Evolutionary conservation across 2,888 invertebrate genomes (phyloP).

Genomic region (Drosophila koepferae): DNA sequence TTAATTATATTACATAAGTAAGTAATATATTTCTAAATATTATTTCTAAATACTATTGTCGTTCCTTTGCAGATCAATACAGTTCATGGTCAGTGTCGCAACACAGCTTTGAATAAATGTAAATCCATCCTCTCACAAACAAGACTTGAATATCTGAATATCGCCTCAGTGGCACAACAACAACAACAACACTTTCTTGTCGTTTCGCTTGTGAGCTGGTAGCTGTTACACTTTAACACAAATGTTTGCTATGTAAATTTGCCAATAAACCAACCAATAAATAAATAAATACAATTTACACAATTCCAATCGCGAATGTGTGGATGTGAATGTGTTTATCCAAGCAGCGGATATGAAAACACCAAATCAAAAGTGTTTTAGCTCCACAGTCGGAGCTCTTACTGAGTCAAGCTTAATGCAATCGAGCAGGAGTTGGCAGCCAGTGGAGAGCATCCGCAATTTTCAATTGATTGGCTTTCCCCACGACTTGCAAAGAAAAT

Average conservation of each 20-base stretch:
- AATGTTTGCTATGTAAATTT: slow-evolving; percentile 41
- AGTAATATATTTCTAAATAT: too few relatives aligned
- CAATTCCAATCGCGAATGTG: slow-evolving; percentile 32
- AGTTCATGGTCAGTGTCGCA: slow-evolving; percentile 3
- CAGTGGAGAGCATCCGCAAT: slow-evolving; percentile 46
- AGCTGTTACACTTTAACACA: slow-evolving; percentile 39
- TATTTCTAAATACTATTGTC: not conserved
- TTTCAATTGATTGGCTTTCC: slow-evolving; percentile 54
- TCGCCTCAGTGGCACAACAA: slow-evolving; percentile 16
- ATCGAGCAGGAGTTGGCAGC: not conserved
- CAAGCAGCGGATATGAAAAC: slow-evolving; percentile 50
- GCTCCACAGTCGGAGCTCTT: slow-evolving; percentile 2
- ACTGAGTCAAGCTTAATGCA: slow-evolving; percentile 7
- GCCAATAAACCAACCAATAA: slow-evolving; percentile 1
- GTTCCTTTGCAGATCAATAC: not conserved
- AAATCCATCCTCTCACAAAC: not conserved
- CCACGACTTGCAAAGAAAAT: slow-evolving; percentile 28
- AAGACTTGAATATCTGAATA: slow-evolving; percentile 35
- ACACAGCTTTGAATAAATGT: slow-evolving; percentile 33
- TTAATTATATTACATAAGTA: too few relatives aligned
- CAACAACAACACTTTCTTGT: slow-evolving; percentile 48
- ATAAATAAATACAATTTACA: slow-evolving; percentile 39
- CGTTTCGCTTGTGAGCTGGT: slow-evolving; percentile 25
- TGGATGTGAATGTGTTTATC: not conserved
- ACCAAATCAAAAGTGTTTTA: slow-evolving; percentile 21